Base-by-base conservation (phyloP, 2,113 vertebrate species). In the Poecile atricapillus region DNA sequence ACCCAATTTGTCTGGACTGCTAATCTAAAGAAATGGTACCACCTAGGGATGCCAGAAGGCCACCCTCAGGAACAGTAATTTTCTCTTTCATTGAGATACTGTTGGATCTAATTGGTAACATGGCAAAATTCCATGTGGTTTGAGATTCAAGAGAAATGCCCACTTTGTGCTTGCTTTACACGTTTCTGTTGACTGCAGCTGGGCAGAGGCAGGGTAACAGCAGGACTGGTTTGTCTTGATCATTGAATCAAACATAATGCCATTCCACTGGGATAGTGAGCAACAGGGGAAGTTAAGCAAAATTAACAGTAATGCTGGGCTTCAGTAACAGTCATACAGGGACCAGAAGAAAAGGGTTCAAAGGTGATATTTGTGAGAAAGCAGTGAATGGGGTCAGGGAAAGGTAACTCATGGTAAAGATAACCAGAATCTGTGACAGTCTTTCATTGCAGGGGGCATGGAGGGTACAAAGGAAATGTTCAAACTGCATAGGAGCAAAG, bases 401-500 rank as follows among this genome's bases (percentile, higher is more conserved):
- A 92, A 93, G 76, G 94, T 87, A 95, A 93, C 60, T 87, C 64
- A 18, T 23, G 30, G 73, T 33, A 87, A 86, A 95, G 92, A 96
- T 92, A 97, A 90, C 67, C 75, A 87, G 79, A 94, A 83, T 89
- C 68, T 84, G 62, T 20, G 33, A 62, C 86, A 87, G 88, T 86
- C 73, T 86, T 94, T 95, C 94, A 69, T 64, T 89, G 93, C 73
- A 92, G 73, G 70, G 68, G 41, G 25, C 79, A 79, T 11, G 1
- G 9, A 76, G 69, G 55, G 41, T 93, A 65, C 79, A 94, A 93
- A 89, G 90, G 83, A 93, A 95, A 80, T 68, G 90, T 94, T 90
- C 83, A 92, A 90, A 93, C 90, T 88, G 69, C 64, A 62, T 44
- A 62, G 92, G 69, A 94, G 93, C 64, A 90, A 96, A 94, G 83